These are phyloP conservation scores for Amphiduros pacificus DNA, from an alignment of 2,888 invertebrate species.

Conservation along the genomic window DNA sequence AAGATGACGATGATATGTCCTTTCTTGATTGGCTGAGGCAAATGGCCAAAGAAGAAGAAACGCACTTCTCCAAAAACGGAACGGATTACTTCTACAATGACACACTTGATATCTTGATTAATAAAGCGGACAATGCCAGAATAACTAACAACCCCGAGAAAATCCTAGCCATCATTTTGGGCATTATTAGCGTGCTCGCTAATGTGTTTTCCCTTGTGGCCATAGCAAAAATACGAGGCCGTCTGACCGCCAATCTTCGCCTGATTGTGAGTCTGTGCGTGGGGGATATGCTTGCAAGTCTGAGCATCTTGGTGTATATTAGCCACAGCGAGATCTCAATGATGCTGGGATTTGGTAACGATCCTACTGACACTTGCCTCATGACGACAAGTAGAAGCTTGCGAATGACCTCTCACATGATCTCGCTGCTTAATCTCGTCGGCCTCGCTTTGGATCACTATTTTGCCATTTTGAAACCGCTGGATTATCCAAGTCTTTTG, in stretches of 20 bases:
- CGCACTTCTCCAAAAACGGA: too few species aligned
- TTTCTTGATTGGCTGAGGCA: too few species aligned
- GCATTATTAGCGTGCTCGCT: constrained; percentile 12
- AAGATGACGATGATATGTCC: too few species aligned
- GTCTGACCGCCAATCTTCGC: constrained; percentile 24
- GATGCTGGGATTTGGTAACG: neutral
- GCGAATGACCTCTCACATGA: constrained; percentile 12
- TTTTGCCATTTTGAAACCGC: constrained; percentile 22
- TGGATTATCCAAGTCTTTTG: constrained; percentile 20
- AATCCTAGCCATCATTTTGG: constrained; percentile 2
- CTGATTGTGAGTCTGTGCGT: constrained; percentile 26
- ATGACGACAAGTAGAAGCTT: constrained; percentile 5
- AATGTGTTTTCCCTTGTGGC: constrained; percentile 18
- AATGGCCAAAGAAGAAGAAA: too few species aligned
- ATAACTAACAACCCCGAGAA: neutral
- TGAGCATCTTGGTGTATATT: constrained; percentile 15
- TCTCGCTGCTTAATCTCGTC: constrained; percentile 26
- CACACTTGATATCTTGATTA: too few species aligned
- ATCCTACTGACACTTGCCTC: constrained; percentile 8
- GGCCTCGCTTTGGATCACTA: constrained; percentile 27
- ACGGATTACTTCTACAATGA: too few species aligned
- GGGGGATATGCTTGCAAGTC: constrained; percentile 23
- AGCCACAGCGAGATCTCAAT: neutral
- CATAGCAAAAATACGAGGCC: neutral
- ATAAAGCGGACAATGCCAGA: too few species aligned